These are phyloP conservation scores for Antitype chi DNA, from an alignment of 2,888 invertebrate genomes.

Conservation along the genomic window DNA sequence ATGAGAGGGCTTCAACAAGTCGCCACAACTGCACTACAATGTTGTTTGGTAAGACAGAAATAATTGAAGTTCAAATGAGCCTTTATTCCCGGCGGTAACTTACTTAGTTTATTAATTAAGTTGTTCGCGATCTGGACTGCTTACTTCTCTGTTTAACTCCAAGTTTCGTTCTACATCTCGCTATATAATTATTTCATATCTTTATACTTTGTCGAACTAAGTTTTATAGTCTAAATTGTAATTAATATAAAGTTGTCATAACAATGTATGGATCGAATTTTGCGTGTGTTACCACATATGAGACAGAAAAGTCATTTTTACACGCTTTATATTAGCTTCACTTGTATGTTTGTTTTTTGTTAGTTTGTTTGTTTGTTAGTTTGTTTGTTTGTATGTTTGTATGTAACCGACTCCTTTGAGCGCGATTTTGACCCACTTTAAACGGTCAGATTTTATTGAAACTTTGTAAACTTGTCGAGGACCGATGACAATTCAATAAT, in stretches of 20 bases:
- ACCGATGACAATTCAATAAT: too few relatives aligned
- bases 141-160: conserved; percentile 34
- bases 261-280: neutral
- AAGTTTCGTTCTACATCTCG: conserved; percentile 21
- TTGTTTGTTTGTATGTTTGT: too few relatives aligned
- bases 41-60: conserved; percentile 51
- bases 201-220: neutral
- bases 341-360: too few relatives aligned
- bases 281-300: neutral
- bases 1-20: conserved; percentile 37
- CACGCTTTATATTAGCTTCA: too few relatives aligned
- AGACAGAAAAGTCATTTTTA: neutral
- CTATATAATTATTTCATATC: conserved; percentile 20
- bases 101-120: conserved; percentile 65
- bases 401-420: too few relatives aligned
- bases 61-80: conserved; percentile 58
- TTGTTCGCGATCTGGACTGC: conserved; percentile 53
- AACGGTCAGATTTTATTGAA: too few relatives aligned
- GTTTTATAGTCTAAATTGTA: neutral
- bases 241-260: neutral
- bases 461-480: too few relatives aligned
- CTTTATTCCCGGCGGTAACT: conserved; percentile 59
- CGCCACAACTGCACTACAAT: conserved; percentile 30
- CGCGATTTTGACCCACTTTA: too few relatives aligned
- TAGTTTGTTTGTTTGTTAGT: too few relatives aligned